Evolutionary conservation across 2,888 invertebrate species (phyloP).

Genomic region (Volucella zonaria): DNA sequence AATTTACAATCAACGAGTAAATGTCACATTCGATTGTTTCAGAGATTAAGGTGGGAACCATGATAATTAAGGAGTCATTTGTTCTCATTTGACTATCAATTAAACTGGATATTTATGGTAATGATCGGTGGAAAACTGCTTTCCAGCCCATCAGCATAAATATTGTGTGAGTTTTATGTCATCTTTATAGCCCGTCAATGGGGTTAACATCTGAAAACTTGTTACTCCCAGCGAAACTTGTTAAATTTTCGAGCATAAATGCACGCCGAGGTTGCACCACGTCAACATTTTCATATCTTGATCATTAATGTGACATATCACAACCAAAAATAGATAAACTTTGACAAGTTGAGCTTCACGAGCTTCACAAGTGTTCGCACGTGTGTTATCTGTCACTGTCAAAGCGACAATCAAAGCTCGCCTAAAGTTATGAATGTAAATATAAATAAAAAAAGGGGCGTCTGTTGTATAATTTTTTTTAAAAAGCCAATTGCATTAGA

Average conservation of each 20-base stretch:
- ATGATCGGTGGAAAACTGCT: not conserved
- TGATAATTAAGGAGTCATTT: slow-evolving; percentile 2
- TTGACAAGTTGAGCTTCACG: not conserved
- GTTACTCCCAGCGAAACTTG: not conserved
- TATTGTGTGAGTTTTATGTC: slow-evolving; percentile 29
- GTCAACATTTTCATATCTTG: not conserved
- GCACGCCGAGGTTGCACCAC: not conserved
- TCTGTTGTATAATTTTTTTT: slow-evolving; percentile 15
- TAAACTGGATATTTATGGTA: slow-evolving; percentile 1
- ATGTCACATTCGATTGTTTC: slow-evolving; percentile 1
- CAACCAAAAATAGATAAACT: slow-evolving; percentile 9
- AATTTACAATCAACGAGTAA: not conserved
- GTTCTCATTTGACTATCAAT: slow-evolving; percentile 6
- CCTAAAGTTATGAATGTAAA: not conserved
- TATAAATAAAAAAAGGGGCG: slow-evolving; percentile 13
- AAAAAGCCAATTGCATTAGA: not conserved
- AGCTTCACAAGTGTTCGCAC: not conserved
- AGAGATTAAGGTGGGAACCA: not conserved
- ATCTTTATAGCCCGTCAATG: not conserved
- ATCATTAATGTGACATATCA: slow-evolving; percentile 23
- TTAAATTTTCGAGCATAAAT: slow-evolving; percentile 1
- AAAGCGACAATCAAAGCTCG: not conserved
- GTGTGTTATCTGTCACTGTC: slow-evolving; percentile 9
- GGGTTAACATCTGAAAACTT: slow-evolving; percentile 9
- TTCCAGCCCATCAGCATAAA: not conserved